Base-by-base conservation (phyloP, 2,113 vertebrate genomes). In the Corapipo altera region DNA sequence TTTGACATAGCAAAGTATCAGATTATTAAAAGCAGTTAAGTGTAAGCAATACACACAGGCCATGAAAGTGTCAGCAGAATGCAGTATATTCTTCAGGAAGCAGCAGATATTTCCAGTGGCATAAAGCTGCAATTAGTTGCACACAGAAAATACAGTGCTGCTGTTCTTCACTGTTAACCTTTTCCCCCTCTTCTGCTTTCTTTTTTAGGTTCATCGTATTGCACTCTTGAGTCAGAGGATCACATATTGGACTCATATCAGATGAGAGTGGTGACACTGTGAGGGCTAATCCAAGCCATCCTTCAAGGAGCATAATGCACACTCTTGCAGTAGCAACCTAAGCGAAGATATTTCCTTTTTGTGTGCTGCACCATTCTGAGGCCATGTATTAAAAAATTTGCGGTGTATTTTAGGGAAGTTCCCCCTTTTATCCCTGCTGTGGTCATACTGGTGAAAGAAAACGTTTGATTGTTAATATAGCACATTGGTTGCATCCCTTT, bases 1-100 rank as follows among this genome's bases (percentile, higher is more conserved):
- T 93, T 96, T 94, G 79, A 85, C 88, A 96, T 96, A 96, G 85
- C 92, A 84, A 90, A 90, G 93, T 96, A 96, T 96, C 93, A 88
- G 43, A 96, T 96, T 96, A 93, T 93, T 94, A 93, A 94, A 91
- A 95, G 93, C 79, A 91, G 48, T 82, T 79, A 93, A 83, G 75
- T 67, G 82, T 93, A 96, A 95, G 95, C 85, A 96, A 90, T 88
- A 90, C 88, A 93, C 46, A 48, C 15, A 74, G 59, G 58, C 55
- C 48, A 78, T 77, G 67, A 74, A 76, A 80, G 59, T 8, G 44
- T 52, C 64, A 83, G 67, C 64, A 96, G 93, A 95, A 93, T 74
- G 39, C 12, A 51, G 35, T 39, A 88, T 76, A 90, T 81, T 65
- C 82, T 77, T 85, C 87, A 72, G 91, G 93, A 95, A 89, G 84